Percentiles rank a stretch among this genome's conserved stretches.
Evolutionary conservation across 1,140 invertebrate genomes (phyloP).

Genomic region (Bacillus rossius): DNA sequence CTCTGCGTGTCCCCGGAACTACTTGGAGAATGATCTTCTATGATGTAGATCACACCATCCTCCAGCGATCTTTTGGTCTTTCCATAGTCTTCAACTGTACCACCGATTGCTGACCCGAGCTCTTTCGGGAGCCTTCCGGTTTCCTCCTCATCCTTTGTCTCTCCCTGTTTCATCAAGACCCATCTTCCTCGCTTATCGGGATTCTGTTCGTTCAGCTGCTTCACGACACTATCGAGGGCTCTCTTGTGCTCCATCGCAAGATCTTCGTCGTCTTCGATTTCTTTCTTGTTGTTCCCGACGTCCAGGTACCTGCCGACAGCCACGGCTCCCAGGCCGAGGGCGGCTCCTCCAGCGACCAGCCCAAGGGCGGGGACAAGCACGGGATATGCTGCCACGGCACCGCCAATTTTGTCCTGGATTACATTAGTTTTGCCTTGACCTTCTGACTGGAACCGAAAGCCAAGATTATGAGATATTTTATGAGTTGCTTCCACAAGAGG

Average conservation of each 20-base stretch:
- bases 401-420: slow-evolving; percentile 57
- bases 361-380: slow-evolving; percentile 67
- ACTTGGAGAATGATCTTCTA: background rate
- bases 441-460: background rate
- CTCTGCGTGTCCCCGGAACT: background rate
- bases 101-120: no score
- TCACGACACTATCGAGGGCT: slow-evolving; percentile 38
- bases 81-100: background rate
- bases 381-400: slow-evolving; percentile 44
- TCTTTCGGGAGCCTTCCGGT: no score
- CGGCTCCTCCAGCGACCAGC: slow-evolving; percentile 69
- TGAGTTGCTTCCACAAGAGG: slow-evolving; percentile 69
- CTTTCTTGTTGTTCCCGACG: slow-evolving; percentile 41
- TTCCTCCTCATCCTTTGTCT: background rate
- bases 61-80: background rate
- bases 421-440: background rate
- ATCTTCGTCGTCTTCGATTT: slow-evolving; percentile 39
- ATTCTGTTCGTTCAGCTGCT: background rate
- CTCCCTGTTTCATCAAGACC: background rate
- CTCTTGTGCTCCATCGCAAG: slow-evolving; percentile 52
- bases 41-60: background rate
- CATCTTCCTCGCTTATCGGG: background rate
- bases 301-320: slow-evolving; percentile 66
- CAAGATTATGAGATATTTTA: slow-evolving; percentile 6
- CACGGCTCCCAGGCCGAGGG: slow-evolving; percentile 68